These are phyloP conservation scores for Macropus fuliginosus DNA, from an alignment of 2,797 vertebrate species.

Conservation along the genomic window DNA sequence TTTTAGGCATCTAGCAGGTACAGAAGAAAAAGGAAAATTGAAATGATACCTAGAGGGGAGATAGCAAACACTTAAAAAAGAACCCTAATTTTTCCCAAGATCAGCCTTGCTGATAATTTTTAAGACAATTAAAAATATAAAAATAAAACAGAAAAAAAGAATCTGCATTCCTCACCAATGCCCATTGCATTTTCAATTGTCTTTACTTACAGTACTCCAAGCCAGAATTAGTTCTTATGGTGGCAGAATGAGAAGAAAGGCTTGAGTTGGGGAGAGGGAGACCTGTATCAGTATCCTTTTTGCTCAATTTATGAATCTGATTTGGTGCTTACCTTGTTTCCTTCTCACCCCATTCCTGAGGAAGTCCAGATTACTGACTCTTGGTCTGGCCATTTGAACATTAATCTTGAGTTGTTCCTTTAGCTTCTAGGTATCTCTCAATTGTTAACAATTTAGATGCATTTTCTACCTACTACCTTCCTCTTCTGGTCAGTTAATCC, in stretches of 20 bases:
- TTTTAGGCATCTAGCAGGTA: neutral
- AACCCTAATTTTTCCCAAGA: neutral
- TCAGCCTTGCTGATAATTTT: neutral
- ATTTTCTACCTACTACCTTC: neutral
- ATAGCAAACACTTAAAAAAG: neutral
- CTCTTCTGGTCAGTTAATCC: neutral
- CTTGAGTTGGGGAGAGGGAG: neutral
- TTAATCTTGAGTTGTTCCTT: neutral
- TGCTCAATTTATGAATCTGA: neutral
- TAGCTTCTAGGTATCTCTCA: neutral
- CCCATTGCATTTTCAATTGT: neutral
- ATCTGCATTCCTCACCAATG: neutral
- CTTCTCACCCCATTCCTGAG: neutral
- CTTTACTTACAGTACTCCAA: neutral
- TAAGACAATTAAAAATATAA: neutral
- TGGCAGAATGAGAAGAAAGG: neutral
- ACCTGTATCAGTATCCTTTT: neutral
- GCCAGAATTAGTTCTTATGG: neutral
- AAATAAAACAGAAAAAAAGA: neutral
- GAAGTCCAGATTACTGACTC: neutral
- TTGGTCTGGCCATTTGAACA: neutral
- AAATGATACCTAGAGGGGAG: neutral
- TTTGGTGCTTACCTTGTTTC: neutral
- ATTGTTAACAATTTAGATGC: neutral
- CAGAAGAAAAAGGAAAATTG: neutral